Evolutionary conservation across 2,888 invertebrate species (phyloP).

Genomic region (Nymphalis c-album): DNA sequence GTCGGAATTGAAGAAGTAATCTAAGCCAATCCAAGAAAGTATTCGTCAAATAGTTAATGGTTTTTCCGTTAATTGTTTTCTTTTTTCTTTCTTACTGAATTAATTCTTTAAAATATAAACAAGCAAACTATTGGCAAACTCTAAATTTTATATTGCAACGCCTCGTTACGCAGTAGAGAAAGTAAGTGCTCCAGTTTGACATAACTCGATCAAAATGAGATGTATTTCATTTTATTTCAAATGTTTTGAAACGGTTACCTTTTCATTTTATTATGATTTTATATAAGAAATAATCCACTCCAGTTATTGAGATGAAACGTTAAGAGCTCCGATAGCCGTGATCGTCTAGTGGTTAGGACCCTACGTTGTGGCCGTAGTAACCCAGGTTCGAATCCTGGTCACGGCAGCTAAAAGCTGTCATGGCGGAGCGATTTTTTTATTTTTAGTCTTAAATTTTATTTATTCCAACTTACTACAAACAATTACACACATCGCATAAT

Average conservation of each 20-base stretch:
- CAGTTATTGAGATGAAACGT: not conserved
- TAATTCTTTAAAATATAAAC: not conserved
- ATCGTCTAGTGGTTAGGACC: slow-evolving; percentile 90
- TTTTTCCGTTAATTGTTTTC: not conserved
- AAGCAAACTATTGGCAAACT: not conserved
- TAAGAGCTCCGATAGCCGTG: slow-evolving; percentile 55
- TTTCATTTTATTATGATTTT: slow-evolving; percentile 17
- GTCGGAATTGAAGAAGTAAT: too few relatives aligned
- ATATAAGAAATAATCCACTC: slow-evolving; percentile 1
- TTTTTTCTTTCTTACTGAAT: not conserved
- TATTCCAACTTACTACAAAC: too few relatives aligned
- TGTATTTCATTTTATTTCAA: not conserved
- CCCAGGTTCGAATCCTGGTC: slow-evolving; percentile 89
- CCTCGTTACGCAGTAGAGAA: slow-evolving; percentile 12
- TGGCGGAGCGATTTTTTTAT: slow-evolving; percentile 48
- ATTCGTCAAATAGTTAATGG: too few relatives aligned
- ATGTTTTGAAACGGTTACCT: not conserved
- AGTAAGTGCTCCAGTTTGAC: slow-evolving; percentile 21
- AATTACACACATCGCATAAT: too few relatives aligned
- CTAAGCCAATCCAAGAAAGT: too few relatives aligned
- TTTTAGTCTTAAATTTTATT: not conserved
- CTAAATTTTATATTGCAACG: slow-evolving; percentile 1
- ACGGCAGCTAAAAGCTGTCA: slow-evolving; percentile 72
- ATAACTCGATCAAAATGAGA: slow-evolving; percentile 9
- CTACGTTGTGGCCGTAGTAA: slow-evolving; percentile 89